phyloP scores from a whole-genome alignment of 2,797 vertebrate species.

The Catharus ustulatus region DNA sequence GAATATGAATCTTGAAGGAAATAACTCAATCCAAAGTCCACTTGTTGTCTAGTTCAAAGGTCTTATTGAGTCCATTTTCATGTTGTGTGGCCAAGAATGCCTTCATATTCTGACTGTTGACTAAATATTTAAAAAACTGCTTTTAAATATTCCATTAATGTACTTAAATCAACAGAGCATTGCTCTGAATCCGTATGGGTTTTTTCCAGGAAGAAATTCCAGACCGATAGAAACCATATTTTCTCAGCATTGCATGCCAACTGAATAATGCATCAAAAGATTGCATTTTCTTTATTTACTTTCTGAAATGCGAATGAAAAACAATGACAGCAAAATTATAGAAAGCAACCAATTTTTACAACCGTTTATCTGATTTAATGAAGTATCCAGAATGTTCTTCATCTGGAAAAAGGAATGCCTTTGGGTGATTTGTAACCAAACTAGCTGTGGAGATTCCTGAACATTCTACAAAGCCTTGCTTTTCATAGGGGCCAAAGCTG shows the following conservation, averaged over 20 bases:
- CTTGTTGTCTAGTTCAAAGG: slow-evolving; percentile 21
- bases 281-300: not conserved
- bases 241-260: not conserved
- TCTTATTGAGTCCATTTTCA: slow-evolving; percentile 2
- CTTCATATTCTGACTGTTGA: slow-evolving; percentile 12
- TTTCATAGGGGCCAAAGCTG: not conserved
- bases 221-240: not conserved
- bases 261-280: not conserved
- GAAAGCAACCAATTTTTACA: not conserved
- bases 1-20: slow-evolving; percentile 2
- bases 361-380: not conserved
- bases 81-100: not conserved
- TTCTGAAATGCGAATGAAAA: not conserved
- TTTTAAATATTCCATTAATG: not conserved
- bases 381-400: not conserved
- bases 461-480: not conserved
- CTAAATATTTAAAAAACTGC: not conserved
- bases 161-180: not conserved
- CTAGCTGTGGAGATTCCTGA: not conserved
- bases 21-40: not conserved
- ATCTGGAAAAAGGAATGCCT: not conserved
- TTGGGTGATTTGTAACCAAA: not conserved
- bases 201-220: slow-evolving; percentile 38
- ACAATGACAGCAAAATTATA: not conserved
- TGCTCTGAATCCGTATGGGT: not conserved